Conservation (phyloP, 37 sponge, comb jelly and placozoan genomes). For the Aphrocallistes beatrix region DNA sequence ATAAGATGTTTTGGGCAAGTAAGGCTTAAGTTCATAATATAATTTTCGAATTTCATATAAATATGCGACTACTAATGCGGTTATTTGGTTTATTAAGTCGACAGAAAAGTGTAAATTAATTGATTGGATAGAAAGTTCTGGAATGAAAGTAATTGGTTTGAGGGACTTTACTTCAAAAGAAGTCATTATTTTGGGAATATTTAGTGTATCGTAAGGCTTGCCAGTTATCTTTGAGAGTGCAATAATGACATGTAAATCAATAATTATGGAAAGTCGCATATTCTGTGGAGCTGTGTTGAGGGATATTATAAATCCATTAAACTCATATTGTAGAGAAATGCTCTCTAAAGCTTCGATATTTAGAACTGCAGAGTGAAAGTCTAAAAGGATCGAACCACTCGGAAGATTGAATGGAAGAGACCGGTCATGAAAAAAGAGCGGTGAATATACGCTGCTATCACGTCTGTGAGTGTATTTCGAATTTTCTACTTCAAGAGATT, state of each 20-base stretch:
- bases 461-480: background rate
- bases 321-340: background rate
- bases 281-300: background rate
- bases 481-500: background rate
- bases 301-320: background rate
- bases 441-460: background rate
- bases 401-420: background rate
- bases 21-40: background rate
- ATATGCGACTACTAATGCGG: background rate
- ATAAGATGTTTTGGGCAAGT: background rate
- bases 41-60: background rate
- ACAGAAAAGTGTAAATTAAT: background rate
- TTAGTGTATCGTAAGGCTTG: background rate
- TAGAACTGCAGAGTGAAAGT: background rate
- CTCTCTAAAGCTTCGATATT: slow-evolving; percentile 13
- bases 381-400: background rate
- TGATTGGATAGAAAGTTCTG: background rate
- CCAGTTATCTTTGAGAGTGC: background rate
- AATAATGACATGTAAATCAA: background rate
- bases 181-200: slow-evolving; percentile 1
- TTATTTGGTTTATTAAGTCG: background rate
- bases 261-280: background rate
- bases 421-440: background rate
- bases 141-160: background rate
- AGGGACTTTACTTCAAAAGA: background rate